Evolutionary conservation across 2,797 vertebrate species (phyloP).

Genomic region (Podargus strigoides): DNA sequence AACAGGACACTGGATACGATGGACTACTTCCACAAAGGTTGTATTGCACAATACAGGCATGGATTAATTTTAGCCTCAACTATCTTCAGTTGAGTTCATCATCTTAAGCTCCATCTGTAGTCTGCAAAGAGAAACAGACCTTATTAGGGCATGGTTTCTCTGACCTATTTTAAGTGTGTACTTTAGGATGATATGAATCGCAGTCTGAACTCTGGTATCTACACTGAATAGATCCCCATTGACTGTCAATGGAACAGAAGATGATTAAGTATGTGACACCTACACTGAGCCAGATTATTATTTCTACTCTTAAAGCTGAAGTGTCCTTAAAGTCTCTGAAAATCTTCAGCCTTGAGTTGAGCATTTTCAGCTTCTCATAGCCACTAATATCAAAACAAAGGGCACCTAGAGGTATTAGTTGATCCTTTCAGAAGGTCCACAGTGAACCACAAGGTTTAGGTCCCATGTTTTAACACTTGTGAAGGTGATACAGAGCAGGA

Average conservation of each 20-base stretch:
- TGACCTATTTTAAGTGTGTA: constrained; percentile 39
- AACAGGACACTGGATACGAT: neutral
- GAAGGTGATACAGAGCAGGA: neutral
- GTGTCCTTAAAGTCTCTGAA: neutral
- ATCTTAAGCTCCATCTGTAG: neutral
- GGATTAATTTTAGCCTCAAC: neutral
- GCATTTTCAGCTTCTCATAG: neutral
- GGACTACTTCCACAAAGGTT: neutral
- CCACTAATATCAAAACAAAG: neutral
- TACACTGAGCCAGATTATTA: neutral
- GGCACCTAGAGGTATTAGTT: neutral
- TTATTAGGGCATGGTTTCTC: constrained; percentile 34
- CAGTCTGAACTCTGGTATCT: neutral
- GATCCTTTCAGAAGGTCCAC: neutral
- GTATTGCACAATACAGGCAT: neutral
- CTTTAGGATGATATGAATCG: constrained; percentile 39
- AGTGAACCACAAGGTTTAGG: neutral
- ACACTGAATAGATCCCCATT: neutral
- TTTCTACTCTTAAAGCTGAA: neutral
- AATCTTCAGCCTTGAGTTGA: neutral
- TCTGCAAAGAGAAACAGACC: constrained; percentile 23
- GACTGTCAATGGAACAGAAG: neutral
- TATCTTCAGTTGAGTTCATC: neutral
- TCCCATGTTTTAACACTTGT: neutral
- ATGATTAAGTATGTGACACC: neutral